Conservation (phyloP, 2,888 invertebrate species). For the Metacarcinus magister region DNA sequence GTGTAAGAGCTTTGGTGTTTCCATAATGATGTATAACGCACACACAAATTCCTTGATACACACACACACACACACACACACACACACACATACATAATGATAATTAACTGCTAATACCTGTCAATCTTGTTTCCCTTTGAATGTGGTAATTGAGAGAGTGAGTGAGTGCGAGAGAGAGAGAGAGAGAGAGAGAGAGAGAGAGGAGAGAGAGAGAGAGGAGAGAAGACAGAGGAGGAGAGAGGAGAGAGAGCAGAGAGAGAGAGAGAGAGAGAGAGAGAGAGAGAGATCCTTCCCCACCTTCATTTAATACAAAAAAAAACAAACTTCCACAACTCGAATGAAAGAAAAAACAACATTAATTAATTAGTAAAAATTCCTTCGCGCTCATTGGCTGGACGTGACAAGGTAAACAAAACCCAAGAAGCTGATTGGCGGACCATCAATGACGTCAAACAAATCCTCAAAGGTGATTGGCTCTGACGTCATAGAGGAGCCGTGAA, state of each 20-base stretch:
- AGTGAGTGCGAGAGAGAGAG: neutral
- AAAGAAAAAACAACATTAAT: no score
- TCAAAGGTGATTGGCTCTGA: no score
- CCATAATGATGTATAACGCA: neutral
- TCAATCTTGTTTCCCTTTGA: neutral
- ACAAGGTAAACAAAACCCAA: neutral
- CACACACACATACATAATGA: constrained; percentile 33
- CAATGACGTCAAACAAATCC: no score
- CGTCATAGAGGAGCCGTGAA: no score
- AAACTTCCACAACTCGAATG: no score
- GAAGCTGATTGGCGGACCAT: neutral
- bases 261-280: constrained; percentile 35
- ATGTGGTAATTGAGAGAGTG: neutral
- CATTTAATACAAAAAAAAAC: no score
- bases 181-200: constrained; percentile 9
- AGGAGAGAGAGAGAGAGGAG: constrained; percentile 37
- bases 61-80: constrained; percentile 51
- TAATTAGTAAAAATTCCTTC: neutral
- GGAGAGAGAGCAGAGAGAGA: constrained; percentile 27
- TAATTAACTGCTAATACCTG: neutral
- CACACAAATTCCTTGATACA: neutral
- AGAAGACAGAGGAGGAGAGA: neutral
- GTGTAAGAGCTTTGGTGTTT: neutral
- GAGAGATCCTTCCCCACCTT: neutral
- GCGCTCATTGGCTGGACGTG: neutral